These are phyloP conservation scores for Isichthys henryi DNA, from an alignment of 2,113 vertebrate species.

Conservation along the genomic window DNA sequence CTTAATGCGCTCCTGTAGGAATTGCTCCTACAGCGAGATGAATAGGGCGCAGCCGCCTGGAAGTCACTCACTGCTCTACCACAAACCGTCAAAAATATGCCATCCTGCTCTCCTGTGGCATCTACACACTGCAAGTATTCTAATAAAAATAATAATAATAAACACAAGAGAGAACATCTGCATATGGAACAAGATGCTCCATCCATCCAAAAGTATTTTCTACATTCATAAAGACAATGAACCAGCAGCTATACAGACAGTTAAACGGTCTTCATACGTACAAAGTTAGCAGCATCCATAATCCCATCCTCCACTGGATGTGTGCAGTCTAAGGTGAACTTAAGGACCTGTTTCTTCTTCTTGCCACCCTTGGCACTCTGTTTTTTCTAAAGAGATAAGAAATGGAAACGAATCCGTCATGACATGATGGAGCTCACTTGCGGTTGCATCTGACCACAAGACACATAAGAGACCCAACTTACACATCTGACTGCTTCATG, in stretches of 20 bases:
- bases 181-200: neutral
- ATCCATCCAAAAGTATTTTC: neutral
- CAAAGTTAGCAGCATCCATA: slow-evolving; percentile 97
- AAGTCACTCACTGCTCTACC: neutral
- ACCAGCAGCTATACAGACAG: neutral
- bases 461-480: neutral
- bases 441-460: neutral
- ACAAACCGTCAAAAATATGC: neutral
- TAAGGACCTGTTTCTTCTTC: slow-evolving; percentile 93
- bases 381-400: slow-evolving; percentile 68
- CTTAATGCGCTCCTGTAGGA: slow-evolving; percentile 93
- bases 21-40: slow-evolving; percentile 76
- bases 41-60: neutral
- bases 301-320: slow-evolving; percentile 98
- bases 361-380: slow-evolving; percentile 80
- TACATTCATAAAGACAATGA: neutral
- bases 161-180: neutral
- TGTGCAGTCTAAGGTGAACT: slow-evolving; percentile 94
- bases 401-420: neutral
- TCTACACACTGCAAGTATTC: neutral
- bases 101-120: neutral
- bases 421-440: neutral
- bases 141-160: neutral
- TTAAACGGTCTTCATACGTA: slow-evolving; percentile 56
- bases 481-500: neutral